phyloP scores from a whole-genome alignment of 2,113 vertebrate species.

The Erpornis zantholeuca region DNA sequence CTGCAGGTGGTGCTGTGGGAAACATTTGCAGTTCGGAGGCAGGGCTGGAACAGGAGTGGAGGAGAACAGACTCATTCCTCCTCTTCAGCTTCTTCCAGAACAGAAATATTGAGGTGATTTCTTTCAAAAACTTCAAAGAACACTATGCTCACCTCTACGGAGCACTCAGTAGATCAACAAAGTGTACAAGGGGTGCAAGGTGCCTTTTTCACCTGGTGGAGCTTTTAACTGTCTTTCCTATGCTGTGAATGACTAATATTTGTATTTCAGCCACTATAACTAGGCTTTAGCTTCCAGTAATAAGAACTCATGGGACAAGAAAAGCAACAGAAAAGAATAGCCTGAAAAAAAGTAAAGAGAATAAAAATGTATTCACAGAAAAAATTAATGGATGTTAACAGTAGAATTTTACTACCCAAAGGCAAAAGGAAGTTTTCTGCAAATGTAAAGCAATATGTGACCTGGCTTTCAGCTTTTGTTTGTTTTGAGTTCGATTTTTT shows the following conservation, averaged over 20 bases:
- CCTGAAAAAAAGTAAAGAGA: background rate
- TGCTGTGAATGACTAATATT: background rate
- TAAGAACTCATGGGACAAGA: background rate
- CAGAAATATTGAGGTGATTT: background rate
- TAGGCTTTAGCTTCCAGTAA: background rate
- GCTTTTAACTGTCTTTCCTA: background rate
- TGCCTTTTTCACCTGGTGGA: background rate
- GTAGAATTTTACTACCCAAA: background rate
- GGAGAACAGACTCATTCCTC: background rate
- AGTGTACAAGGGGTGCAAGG: background rate
- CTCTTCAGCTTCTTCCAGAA: background rate
- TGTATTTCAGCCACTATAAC: background rate
- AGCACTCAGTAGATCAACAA: background rate
- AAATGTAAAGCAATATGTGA: background rate
- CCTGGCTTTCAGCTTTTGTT: background rate
- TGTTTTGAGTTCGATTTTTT: background rate
- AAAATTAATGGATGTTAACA: background rate
- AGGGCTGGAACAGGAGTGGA: background rate
- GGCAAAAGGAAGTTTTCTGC: background rate
- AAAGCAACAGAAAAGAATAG: background rate
- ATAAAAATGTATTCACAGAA: background rate
- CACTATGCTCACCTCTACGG: background rate
- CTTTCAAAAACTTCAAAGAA: background rate
- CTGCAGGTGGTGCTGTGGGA: background rate
- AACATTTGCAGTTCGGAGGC: background rate